Evolutionary conservation across 1,140 invertebrate genomes (phyloP), one percentile per base, ranked within the genome.

Genomic region (Apis florea): DNA sequence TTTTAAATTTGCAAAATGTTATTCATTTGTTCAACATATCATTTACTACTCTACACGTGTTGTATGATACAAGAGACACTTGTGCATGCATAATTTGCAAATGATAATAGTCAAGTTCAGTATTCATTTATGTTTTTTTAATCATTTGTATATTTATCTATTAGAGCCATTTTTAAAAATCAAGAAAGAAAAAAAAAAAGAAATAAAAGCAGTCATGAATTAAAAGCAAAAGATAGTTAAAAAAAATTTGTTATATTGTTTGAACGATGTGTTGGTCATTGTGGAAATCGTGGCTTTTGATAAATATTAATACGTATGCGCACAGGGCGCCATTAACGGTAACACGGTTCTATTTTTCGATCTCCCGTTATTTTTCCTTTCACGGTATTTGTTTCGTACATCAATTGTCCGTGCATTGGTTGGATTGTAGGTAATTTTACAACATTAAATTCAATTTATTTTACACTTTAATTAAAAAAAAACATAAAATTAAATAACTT

Each of bases 311-410:
- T 75, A 49, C 19, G 26, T 66, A 66, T 54, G 53, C 61, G 2
- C 24, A 1, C 21, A 51, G 21, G 47, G 4, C 61, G 11, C 26
- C 47, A 19, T 75, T 75, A 75, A 75, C 73, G 49, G 73, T 75
- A 75, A 75, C 26, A 66, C 64, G 24, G 47, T 53, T 40, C 59
- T 40, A 8, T 75, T 75, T 53, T 54, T n/a, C 61, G 66, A 17
- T 40, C 40, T 47, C 61, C 49, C 61, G 73, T 75, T 75, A 66
- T 53, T 24, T 64, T 31, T n/a, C 12, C 12, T 66, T 63, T 24
- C 15, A 17, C 56, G 15, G 0, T 17, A 49, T 74, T 74, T 63
- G 19, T 59, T 40, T 21, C 10, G 5, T 24, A 21, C 24, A 21
- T 9, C 31, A 6, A 40, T 40, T 24, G 15, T 54, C 2, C 6